A percentile compares a stretch with the other conserved stretches of the same genome.
These are phyloP conservation scores for Apocrypta bakeri DNA, from an alignment of 1,140 invertebrate species.

Conservation along the genomic window DNA sequence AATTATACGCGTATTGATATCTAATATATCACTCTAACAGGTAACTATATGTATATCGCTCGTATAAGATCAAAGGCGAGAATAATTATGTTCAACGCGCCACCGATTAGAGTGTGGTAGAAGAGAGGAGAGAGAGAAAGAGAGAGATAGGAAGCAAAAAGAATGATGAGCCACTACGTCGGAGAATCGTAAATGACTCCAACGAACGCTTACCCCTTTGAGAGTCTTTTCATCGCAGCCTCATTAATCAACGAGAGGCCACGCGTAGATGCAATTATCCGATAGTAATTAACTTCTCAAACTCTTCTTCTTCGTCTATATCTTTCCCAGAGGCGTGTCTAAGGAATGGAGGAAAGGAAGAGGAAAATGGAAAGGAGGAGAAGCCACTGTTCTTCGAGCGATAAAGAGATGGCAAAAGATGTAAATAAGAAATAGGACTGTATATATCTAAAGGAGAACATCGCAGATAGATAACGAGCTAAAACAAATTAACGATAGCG, in stretches of 20 bases:
- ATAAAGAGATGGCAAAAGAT: neutral
- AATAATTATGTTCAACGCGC: neutral
- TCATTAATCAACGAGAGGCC: constrained; percentile 65
- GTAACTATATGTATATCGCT: neutral
- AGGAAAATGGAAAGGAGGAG: too few relatives aligned
- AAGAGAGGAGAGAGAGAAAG: neutral
- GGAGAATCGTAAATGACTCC: constrained; percentile 21
- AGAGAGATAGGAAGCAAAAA: neutral
- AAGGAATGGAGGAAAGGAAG: too few relatives aligned
- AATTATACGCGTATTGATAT: neutral
- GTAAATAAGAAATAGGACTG: constrained; percentile 41
- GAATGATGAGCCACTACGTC: neutral
- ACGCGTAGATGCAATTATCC: constrained; percentile 64
- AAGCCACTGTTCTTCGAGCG: neutral
- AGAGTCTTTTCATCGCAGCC: constrained; percentile 37
- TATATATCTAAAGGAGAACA: neutral
- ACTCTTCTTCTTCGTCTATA: constrained; percentile 41
- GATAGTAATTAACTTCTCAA: constrained; percentile 70
- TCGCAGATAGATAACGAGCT: neutral
- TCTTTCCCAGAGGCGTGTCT: neutral
- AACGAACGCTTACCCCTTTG: constrained; percentile 16
- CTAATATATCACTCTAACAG: neutral
- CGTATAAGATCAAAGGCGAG: neutral
- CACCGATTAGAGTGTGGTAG: neutral
- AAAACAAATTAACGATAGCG: neutral